These are phyloP conservation scores for Ceyx erithaca DNA, from an alignment of 2,797 vertebrate genomes.

Conservation along the genomic window DNA sequence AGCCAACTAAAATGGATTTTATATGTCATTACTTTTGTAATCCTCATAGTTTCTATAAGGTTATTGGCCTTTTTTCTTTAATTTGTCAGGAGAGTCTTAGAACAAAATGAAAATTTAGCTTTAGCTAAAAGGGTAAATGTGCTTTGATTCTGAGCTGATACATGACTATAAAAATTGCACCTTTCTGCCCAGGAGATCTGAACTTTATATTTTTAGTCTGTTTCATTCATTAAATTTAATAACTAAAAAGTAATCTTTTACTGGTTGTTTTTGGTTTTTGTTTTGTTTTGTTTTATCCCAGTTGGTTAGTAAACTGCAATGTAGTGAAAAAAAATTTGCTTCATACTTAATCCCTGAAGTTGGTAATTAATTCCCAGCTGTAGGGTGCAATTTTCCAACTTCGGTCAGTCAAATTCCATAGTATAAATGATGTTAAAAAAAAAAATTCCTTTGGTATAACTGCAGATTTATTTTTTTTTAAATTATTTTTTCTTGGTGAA, in stretches of 20 bases:
- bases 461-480: background rate
- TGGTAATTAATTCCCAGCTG: background rate
- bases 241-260: background rate
- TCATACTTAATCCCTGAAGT: background rate
- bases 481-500: background rate
- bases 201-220: background rate
- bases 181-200: background rate
- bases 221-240: slow-evolving; percentile 25
- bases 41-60: background rate
- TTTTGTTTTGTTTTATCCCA: background rate
- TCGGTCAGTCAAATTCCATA: background rate
- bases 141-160: slow-evolving; percentile 16
- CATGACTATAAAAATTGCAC: background rate
- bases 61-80: background rate
- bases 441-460: background rate
- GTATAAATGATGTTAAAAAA: background rate
- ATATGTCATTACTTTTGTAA: background rate
- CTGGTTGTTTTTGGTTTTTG: background rate
- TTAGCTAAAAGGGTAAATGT: background rate
- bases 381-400: background rate
- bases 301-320: background rate
- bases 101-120: background rate
- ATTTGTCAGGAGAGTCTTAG: background rate
- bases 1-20: background rate
- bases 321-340: background rate